Percentiles rank a stretch among this genome's conserved stretches.
Conservation (phyloP, 2,797 vertebrate species). For the Apogon hyalosoma region DNA sequence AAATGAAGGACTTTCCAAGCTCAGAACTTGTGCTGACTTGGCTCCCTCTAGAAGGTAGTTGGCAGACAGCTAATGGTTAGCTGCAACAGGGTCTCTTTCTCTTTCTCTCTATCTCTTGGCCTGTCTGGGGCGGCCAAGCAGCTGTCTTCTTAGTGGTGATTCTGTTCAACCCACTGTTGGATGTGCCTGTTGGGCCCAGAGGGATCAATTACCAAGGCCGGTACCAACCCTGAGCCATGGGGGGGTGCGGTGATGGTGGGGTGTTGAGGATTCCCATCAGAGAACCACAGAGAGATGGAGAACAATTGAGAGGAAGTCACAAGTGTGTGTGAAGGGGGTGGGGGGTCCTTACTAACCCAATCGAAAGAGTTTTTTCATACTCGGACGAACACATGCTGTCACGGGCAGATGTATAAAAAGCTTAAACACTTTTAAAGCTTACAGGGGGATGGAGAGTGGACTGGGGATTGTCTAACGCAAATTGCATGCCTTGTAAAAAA, state of each 20-base stretch:
- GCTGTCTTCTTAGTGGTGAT: conserved; percentile 77
- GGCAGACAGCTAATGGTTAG: conserved; percentile 72
- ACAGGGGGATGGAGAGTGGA: conserved; percentile 24
- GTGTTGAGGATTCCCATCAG: conserved; percentile 52
- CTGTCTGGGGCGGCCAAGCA: conserved; percentile 71
- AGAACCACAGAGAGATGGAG: conserved; percentile 49
- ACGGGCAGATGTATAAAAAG: conserved; percentile 44
- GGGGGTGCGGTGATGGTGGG: conserved; percentile 8
- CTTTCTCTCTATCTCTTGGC: conserved; percentile 37
- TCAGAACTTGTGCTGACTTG: conserved; percentile 67
- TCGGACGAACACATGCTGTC: conserved; percentile 42
- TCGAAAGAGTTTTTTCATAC: conserved; percentile 54
- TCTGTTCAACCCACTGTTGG: conserved; percentile 75
- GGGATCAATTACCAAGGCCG: conserved; percentile 85
- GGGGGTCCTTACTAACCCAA: conserved; percentile 35
- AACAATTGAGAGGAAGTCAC: conserved; percentile 28
- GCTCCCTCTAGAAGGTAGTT: conserved; percentile 54
- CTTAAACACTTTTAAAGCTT: conserved; percentile 42
- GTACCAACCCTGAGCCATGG: conserved; percentile 65
- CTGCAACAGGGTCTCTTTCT: conserved; percentile 61
- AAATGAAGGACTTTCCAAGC: conserved; percentile 55
- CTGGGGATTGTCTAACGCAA: conserved; percentile 30
- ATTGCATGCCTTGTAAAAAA: conserved; percentile 13
- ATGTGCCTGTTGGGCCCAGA: conserved; percentile 75
- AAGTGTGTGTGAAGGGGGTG: neutral